phyloP scores from a whole-genome alignment of 1,140 invertebrate genomes.

The Trichomalopsis sarcophagae region DNA sequence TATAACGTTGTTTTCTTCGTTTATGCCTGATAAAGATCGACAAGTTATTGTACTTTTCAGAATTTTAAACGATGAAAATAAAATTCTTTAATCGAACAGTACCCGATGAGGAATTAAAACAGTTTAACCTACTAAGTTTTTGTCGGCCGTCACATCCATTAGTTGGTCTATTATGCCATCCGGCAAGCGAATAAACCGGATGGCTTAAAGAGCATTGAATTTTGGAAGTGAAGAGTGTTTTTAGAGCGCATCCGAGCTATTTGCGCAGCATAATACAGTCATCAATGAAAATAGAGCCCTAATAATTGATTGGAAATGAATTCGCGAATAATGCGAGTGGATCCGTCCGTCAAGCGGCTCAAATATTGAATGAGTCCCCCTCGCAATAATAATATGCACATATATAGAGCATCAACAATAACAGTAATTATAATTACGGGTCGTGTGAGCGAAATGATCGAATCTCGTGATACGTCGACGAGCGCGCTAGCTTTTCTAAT shows the following conservation, averaged over 20 bases:
- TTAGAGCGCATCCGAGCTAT: neutral
- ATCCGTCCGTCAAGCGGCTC: neutral
- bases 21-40: too few species aligned
- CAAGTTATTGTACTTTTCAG: too few species aligned
- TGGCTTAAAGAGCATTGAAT: neutral
- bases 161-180: neutral
- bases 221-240: neutral
- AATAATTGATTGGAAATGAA: slow-evolving; percentile 49
- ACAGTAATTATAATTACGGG: slow-evolving; percentile 44
- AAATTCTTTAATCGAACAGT: neutral
- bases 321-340: slow-evolving; percentile 40
- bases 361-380: slow-evolving; percentile 35
- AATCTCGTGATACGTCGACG: slow-evolving; percentile 20
- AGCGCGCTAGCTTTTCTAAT: slow-evolving; percentile 16
- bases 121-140: too few species aligned
- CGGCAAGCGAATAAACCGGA: neutral
- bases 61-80: too few species aligned
- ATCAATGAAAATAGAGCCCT: slow-evolving; percentile 22
- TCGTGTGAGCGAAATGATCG: slow-evolving; percentile 9
- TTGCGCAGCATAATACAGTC: slow-evolving; percentile 17
- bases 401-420: slow-evolving; percentile 32
- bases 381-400: slow-evolving; percentile 32
- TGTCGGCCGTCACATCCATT: too few species aligned
- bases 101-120: too few species aligned
- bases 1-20: too few species aligned